Conservation (phyloP, 2,113 vertebrate species). For the Myxocyprinus asiaticus region DNA sequence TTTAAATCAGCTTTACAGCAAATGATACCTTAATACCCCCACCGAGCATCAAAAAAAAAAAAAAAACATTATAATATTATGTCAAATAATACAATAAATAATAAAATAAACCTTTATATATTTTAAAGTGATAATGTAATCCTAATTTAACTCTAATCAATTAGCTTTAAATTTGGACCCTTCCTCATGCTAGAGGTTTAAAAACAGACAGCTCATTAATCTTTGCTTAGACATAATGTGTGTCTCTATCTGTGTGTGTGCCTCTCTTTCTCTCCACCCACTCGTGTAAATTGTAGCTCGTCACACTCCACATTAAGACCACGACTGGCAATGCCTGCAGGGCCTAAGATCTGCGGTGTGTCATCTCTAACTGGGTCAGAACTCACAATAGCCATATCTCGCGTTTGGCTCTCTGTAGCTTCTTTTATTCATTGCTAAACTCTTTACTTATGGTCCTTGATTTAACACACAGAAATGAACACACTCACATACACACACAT, state of each 20-base stretch:
- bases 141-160: background rate
- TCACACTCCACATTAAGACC: conserved; percentile 49
- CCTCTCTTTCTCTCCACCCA: background rate
- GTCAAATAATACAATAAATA: background rate
- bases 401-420: background rate
- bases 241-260: background rate
- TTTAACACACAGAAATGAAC: conserved; percentile 26
- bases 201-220: conserved; percentile 37
- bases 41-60: background rate
- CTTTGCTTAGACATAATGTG: conserved; percentile 20
- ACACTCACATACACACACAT: conserved; percentile 8
- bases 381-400: conserved; percentile 49
- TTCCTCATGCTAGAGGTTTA: conserved; percentile 8
- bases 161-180: background rate
- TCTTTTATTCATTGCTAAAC: conserved; percentile 42
- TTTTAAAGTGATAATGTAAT: background rate
- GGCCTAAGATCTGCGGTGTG: conserved; percentile 51
- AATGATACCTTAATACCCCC: background rate
- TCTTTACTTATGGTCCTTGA: conserved; percentile 46
- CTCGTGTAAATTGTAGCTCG: conserved; percentile 18
- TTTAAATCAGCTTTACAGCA: background rate
- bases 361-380: conserved; percentile 57
- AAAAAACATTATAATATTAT: background rate
- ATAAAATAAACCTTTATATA: background rate
- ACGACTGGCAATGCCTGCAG: conserved; percentile 55